Evolutionary conservation across 2,797 vertebrate species (phyloP), one percentile per base, ranked within the genome.

Genomic region (Peromyscus aztecus): DNA sequence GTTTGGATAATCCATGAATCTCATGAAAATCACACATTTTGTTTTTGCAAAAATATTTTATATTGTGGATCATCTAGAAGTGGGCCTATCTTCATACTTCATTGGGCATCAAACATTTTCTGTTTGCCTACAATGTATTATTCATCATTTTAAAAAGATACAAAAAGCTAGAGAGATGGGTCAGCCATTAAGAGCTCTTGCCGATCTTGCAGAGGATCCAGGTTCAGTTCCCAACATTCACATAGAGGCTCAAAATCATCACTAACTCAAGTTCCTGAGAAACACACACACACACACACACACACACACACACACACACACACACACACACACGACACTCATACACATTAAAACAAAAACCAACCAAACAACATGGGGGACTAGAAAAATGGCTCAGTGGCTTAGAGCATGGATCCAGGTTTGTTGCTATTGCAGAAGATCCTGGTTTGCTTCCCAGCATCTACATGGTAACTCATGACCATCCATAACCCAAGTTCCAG

Each of bases 1-100:
- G 40, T 85, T 14, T 49, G 16, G 19, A 75, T 57, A 34, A 91
- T 61, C 71, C 9, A 61, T 0, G 13, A 73, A 52, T 34, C 61
- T 85, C 91, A 92, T 6, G 69, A 97, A 89, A 92, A 94, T 4
- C 43, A 6, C 21, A 55, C 5, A 37, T 73, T 80, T 94, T 61
- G 78, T 80, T 83, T 89, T 71, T 43, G 12, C 17, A 83, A 89
- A 90, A 90, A 49, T 37, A 82, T 11, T 78, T 92, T 78, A 63
- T 9, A 49, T 91, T 81, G 69, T 89, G 57, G 23, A 43, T 27
- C 46, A 61, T 59, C 85, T 7, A 88, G 37, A 88, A 88, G 10
- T 9, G 40, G 7, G 34, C 55, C 29, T 73, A 16, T 24, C 83
- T n/a, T 96, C 76, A 92, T 5, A 34, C 43, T 77, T 90, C 4